Evolutionary conservation across 2,888 invertebrate genomes (phyloP), one percentile per base, ranked within the genome.

Genomic region (Biston stratarius): DNA sequence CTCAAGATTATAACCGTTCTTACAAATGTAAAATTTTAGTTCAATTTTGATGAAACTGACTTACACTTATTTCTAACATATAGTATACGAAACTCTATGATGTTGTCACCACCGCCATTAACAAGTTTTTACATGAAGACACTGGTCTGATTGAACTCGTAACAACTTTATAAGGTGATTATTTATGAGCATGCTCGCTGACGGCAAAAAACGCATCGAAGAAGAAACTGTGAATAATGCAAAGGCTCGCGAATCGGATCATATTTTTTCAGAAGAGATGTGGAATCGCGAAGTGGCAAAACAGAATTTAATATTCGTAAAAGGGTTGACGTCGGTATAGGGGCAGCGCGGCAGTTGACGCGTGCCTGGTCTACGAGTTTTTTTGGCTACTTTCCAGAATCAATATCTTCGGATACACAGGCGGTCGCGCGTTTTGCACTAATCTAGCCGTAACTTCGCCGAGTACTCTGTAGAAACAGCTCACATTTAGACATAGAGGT

Each of bases 251-350:
- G 85, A 84, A 88, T 88, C 87, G 83, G 85, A 91, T 90, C 87
- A 87, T 87, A 87, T 87, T 88, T 91, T 90, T 68, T 88, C 84
- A 83, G 79, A 85, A 84, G 84, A 87, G 83, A 90, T 90, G 90
- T 90, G 87, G 88, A 92, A 87, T 90, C 88, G 90, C 88, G 87
- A 94, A 93, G 91, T 92, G 92, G 92, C 92, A 93, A 93, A 94
- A 94, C 93, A 93, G 91, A 93, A 93, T 94, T 93, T 94, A 93
- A 94, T 94, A 94, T 94, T 93, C 92, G 94, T 93, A 88, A 94
- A 94, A 93, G 94, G 94, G 92, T 93, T 94, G 90, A 94, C 87
- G 89, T 85, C 86, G 89, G 86, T 86, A 87, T 86, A 88, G 90
- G 89, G 87, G 87, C 90, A 90, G 88, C 89, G 88, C 87, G 89